Base-by-base conservation (phyloP, 2,113 vertebrate species). In the Naja naja region DNA sequence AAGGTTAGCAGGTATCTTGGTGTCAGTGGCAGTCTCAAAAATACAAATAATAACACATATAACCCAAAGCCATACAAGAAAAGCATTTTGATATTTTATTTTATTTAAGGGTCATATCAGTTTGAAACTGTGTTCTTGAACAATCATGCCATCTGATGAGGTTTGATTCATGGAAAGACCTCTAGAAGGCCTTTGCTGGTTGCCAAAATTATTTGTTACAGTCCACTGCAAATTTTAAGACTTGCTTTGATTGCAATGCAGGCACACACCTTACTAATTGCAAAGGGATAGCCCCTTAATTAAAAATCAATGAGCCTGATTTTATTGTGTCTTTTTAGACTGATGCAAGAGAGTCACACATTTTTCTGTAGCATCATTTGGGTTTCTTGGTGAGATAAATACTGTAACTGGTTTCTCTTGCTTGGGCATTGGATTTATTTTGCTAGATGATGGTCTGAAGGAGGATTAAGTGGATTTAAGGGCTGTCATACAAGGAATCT, bases 281-380 rank as follows among this genome's bases (percentile, higher is more conserved):
- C 90, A 94, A 34, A 97, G 93, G n/a, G 91, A 85, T 49, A 39
- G 8, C 52, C 88, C 95, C 95, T 95, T 93, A 49, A 91, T 96
- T 93, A 95, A 96, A 97, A 96, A 95, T 90, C 45, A 69, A 14
- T 74, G 85, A 91, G 12, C 74, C 92, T 93, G 60, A 93, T 96
- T 97, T 95, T 95, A 92, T 89, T 94, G 2, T 52, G 81, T 89
- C 43, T 95, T 93, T 45, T 87, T 56, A 93, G 90, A 81, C 0
- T 92, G 56, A 60, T 89, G 45, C 43, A 94, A 56, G 16, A 25
- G 81, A 93, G 16, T 27, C 58, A 89, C 81, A 54, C 27, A 89
- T 74, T 89, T 91, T 54, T 39, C 58, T 90, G 94, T 94, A 45
- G 89, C 92, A 95, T 93, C 93, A 94, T 93, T 96, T 91, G 88